Evolutionary conservation across 2,888 invertebrate genomes (phyloP), one percentile per base, ranked within the genome.

Genomic region (Choreutis nemorana): DNA sequence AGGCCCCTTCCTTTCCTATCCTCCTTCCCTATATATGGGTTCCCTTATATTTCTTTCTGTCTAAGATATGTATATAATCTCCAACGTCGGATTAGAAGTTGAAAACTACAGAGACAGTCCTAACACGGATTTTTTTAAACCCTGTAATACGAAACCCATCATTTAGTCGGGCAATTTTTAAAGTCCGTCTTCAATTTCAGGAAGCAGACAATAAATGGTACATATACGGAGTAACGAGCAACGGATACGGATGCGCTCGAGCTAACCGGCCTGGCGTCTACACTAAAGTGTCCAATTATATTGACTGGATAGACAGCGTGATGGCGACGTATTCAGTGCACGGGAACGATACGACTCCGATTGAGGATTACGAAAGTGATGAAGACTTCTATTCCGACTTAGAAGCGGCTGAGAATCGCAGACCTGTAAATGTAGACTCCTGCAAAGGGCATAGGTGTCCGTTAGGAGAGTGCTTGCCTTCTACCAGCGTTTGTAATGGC

Each of bases 241-340:
- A 90, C 51, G 90, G 90, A 0, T 89, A 89, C 53, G 90, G 90
- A 0, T 90, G 90, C 58, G 90, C 90, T 1, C 73, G 90, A 38
- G 88, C 89, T 1, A 87, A 87, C 51, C 73, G 90, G 4, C 91
- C 90, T 9, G 90, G 90, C 20, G 89, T 90, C 24, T 91, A 91
- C 66, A 90, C 90, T 1, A 90, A 90, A 62, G 89, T 90, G 6
- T 81, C 85, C 16, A 85, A 87, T 59, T 90, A 90, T 57, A 67
- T 88, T 22, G 77, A 81, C 14, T 90, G 90, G 89, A 87, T 90
- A 33, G 81, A 86, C 44, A 62, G 70, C 24, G 78, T 83, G 9
- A 81, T 85, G 41, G 53, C 53, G 2, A 39, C 62, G 0, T 46
- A 70, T 51, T 67, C 78, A 13, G 59, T 59, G 1, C 34, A 40